Evolutionary conservation across 2,888 invertebrate species (phyloP), one percentile per base, ranked within the genome.

Genomic region (Electrophaes corylata): DNA sequence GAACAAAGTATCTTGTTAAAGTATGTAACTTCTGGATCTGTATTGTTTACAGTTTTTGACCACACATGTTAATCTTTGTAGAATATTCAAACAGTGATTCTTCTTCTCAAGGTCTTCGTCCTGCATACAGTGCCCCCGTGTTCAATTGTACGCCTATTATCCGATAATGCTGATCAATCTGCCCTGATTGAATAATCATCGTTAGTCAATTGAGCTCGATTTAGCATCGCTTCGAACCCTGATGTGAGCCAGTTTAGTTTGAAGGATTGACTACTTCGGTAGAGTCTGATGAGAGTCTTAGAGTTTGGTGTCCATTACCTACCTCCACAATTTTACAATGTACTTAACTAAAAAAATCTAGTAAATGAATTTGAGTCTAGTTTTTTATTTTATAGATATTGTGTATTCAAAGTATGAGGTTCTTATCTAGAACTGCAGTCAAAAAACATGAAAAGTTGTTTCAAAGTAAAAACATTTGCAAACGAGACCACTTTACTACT

Each of bases 91-190:
- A 40, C 23, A 26, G 39, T 31, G n/a, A 43, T 16, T 52, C 60
- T 60, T 52, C 37, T 10, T 10, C 37, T 37, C 60, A 60, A 60
- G 60, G 60, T 55, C 50, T 19, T 35, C 40, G 40, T 45, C 55
- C 66, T 67, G 58, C 81, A 79, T 71, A 75, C 66, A 55, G 41
- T 62, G 52, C 48, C 63, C 33, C 61, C 70, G 72, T 74, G 75
- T 26, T 58, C 65, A 65, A 64, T 67, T 83, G 83, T 73, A 62
- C 76, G 76, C 73, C 82, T 78, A 83, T 89, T 88, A 88, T 84
- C 85, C 80, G 88, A 88, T 91, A 90, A 90, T 83, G 79, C 86
- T 83, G 88, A 91, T 91, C 89, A 90, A 91, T 90, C 89, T 84
- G 84, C 76, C 78, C 81, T 88, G 88, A 91, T 90, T 90, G 91